Percentiles rank a stretch among this genome's conserved stretches.
These are phyloP conservation scores for Rhizoglyphus robini DNA, from an alignment of 1,140 invertebrate genomes.

Conservation along the genomic window DNA sequence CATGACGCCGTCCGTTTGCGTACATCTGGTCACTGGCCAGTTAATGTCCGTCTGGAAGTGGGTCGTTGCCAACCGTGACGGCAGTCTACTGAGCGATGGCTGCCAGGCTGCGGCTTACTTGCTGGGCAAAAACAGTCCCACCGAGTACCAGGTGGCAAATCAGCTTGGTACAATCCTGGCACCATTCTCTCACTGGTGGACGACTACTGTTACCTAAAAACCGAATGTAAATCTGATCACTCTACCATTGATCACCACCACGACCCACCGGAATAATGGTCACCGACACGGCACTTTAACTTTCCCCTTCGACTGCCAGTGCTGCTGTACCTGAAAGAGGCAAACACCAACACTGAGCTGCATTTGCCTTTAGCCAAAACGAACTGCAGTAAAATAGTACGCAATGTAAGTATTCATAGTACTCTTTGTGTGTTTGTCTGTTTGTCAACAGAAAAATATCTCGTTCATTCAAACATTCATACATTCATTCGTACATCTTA, in stretches of 20 bases:
- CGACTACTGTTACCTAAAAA: neutral
- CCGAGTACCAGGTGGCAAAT: neutral
- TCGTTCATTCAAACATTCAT: no score
- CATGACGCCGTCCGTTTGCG: no score
- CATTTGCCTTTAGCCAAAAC: no score
- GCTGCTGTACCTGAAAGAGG: neutral
- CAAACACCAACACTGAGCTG: neutral
- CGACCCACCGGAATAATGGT: neutral
- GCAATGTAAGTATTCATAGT: conserved; percentile 13
- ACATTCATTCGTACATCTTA: no score
- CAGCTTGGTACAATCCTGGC: neutral
- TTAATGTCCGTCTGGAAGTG: no score
- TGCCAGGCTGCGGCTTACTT: neutral
- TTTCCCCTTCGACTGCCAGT: neutral
- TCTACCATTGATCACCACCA: neutral
- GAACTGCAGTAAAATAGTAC: neutral
- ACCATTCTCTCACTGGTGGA: neutral
- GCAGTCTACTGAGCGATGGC: no score
- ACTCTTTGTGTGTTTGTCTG: neutral
- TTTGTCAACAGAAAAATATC: no score
- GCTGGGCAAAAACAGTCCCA: neutral
- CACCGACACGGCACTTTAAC: neutral
- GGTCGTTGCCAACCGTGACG: no score
- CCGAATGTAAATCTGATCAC: neutral
- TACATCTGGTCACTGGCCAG: no score